Evolutionary conservation across 2,888 invertebrate species (phyloP).

Genomic region (Lymantria dispar): DNA sequence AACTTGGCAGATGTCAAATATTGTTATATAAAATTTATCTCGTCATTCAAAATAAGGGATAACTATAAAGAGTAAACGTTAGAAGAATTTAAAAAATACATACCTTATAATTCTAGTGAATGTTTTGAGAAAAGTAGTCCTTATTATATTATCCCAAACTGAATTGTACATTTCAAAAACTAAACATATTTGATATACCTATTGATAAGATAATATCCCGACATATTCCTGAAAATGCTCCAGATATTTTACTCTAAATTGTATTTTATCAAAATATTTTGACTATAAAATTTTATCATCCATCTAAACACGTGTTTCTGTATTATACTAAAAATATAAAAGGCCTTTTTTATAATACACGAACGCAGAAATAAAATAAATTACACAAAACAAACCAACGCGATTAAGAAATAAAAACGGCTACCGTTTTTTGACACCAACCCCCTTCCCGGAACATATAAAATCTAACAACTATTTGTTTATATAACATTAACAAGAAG

Average conservation of each 20-base stretch:
- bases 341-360: not conserved
- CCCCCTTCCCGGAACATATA: conserved; percentile 69
- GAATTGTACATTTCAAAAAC: too few species aligned
- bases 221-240: not conserved
- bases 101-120: too few species aligned
- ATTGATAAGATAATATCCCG: too few species aligned
- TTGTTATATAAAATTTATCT: too few species aligned
- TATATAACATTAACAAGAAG: conserved; percentile 74
- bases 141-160: too few species aligned
- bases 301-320: conserved; percentile 11
- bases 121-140: too few species aligned
- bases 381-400: conserved; percentile 58
- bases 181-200: too few species aligned
- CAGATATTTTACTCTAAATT: not conserved
- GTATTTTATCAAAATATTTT: conserved; percentile 20
- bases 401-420: conserved; percentile 75
- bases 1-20: too few species aligned
- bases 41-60: too few species aligned
- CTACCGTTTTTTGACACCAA: conserved; percentile 79
- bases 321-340: not conserved
- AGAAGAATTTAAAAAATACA: too few species aligned
- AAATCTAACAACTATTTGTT: conserved; percentile 70
- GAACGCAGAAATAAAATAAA: conserved; percentile 41
- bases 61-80: too few species aligned
- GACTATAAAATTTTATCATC: conserved; percentile 9